A percentile compares a stretch with the other conserved stretches of the same genome.
These are phyloP conservation scores for Cuculus canorus DNA, from an alignment of 2,797 vertebrate genomes.

Conservation along the genomic window DNA sequence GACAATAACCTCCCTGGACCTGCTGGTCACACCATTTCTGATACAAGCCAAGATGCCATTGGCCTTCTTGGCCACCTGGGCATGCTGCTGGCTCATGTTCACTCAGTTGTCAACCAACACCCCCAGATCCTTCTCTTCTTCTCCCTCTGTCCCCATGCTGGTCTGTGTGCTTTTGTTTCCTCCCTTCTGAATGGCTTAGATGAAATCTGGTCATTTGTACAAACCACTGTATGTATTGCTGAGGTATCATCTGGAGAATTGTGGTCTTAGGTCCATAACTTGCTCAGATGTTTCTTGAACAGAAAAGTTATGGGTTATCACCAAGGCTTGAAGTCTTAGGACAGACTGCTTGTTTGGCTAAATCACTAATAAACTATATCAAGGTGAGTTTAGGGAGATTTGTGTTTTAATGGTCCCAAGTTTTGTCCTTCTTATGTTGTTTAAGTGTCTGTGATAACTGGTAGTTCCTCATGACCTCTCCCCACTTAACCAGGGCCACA, in stretches of 20 bases:
- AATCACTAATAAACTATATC: neutral
- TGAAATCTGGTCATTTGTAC: too few species aligned
- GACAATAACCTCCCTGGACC: too few species aligned
- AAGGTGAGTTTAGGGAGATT: neutral
- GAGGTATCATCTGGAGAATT: neutral
- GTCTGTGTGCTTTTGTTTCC: neutral
- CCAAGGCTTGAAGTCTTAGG: neutral
- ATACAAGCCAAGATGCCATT: too few species aligned
- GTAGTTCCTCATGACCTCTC: neutral
- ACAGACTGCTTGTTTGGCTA: neutral
- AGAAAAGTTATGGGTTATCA: neutral
- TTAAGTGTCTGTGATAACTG: neutral
- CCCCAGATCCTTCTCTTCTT: too few species aligned
- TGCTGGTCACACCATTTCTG: too few species aligned
- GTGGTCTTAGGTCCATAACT: neutral
- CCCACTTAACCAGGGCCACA: neutral
- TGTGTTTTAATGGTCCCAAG: too few species aligned
- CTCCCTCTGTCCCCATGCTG: accelerated
- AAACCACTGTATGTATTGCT: accelerated
- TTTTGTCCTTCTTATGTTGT: neutral
- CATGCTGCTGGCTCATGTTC: too few species aligned
- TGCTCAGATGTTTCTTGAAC: neutral
- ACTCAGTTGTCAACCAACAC: too few species aligned
- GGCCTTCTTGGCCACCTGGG: too few species aligned
- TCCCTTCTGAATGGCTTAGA: neutral